Evolutionary conservation across 1,140 invertebrate genomes (phyloP).

Genomic region (Holcopasites calliopsidis): DNA sequence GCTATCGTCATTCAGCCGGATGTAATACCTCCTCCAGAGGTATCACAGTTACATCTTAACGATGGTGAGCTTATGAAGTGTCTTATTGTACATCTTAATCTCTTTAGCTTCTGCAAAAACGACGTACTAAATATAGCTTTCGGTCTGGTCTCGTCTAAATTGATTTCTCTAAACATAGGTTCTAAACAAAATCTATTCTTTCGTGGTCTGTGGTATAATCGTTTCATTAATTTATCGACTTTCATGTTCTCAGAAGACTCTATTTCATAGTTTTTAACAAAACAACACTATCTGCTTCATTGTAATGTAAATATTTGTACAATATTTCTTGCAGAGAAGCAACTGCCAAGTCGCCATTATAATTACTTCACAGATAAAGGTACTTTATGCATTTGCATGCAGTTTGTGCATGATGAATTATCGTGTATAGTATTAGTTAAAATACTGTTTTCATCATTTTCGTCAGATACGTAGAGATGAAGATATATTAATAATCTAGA

Average conservation of each 20-base stretch:
- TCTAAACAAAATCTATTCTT: background rate
- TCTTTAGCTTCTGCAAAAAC: background rate
- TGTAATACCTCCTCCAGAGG: constrained; percentile 84
- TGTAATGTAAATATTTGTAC: constrained; percentile 22
- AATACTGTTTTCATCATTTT: constrained; percentile 21
- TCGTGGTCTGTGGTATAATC: too few species aligned
- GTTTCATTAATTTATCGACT: background rate
- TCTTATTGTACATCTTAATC: background rate
- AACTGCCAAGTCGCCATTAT: constrained; percentile 72
- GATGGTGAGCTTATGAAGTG: constrained; percentile 79
- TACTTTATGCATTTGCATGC: constrained; percentile 66
- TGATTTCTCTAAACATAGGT: background rate
- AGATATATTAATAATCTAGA: constrained; percentile 10
- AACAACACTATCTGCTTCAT: background rate
- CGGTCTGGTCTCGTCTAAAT: too few species aligned
- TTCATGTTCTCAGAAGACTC: background rate
- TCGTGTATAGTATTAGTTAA: constrained; percentile 27
- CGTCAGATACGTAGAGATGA: background rate
- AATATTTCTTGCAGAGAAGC: constrained; percentile 73
- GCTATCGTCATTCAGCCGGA: constrained; percentile 85
- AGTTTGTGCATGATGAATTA: constrained; percentile 66
- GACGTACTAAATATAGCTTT: background rate
- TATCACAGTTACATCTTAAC: constrained; percentile 85
- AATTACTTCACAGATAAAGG: constrained; percentile 79
- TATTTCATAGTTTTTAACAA: constrained; percentile 9